These are phyloP conservation scores for Junco hyemalis DNA, from an alignment of 2,113 vertebrate species.

Conservation along the genomic window DNA sequence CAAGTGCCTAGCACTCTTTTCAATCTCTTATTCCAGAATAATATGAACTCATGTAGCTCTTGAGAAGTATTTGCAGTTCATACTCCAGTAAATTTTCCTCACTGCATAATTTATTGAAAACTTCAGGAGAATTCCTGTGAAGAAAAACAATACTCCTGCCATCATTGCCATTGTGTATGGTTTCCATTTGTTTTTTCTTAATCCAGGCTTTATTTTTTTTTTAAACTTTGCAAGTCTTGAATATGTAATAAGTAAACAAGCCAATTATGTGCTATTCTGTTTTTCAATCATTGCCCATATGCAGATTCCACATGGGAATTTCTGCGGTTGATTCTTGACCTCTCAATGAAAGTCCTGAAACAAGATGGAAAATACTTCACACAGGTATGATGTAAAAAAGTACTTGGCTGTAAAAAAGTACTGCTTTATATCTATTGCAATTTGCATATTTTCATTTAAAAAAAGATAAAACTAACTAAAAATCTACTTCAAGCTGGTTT, in stretches of 20 bases:
- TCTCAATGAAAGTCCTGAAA: conserved; percentile 95
- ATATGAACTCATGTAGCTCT: not conserved
- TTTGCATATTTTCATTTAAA: not conserved
- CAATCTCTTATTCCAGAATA: not conserved
- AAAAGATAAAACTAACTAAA: not conserved
- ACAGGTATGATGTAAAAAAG: conserved; percentile 78
- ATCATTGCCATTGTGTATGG: not conserved
- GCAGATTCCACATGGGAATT: conserved; percentile 98
- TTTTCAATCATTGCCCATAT: not conserved
- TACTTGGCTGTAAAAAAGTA: not conserved
- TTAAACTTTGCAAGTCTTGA: not conserved
- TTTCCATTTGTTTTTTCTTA: not conserved
- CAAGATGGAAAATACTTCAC: conserved; percentile 95
- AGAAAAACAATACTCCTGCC: not conserved
- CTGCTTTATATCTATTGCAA: not conserved
- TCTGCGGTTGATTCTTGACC: conserved; percentile 93
- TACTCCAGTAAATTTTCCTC: not conserved
- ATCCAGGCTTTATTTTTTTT: not conserved
- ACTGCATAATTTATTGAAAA: not conserved
- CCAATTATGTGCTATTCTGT: not conserved
- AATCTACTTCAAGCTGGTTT: not conserved
- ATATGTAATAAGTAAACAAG: not conserved
- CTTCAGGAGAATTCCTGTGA: not conserved
- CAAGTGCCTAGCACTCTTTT: not conserved
- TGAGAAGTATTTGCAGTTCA: not conserved